Evolutionary conservation across 1,140 invertebrate species (phyloP).

Genomic region (Drosophila murphyi): DNA sequence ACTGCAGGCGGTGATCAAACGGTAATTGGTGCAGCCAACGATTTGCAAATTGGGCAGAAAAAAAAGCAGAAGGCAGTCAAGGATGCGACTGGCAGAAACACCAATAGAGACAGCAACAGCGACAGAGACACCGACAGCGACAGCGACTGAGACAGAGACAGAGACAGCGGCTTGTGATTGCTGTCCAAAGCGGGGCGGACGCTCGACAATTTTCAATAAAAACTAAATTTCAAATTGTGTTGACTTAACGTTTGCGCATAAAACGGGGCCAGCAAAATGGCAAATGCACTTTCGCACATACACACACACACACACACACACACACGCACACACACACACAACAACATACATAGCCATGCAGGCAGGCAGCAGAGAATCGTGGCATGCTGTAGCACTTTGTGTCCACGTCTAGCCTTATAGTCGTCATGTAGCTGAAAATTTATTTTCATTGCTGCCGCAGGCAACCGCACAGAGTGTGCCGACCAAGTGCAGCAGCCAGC

Average conservation of each 20-base stretch:
- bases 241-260: slow-evolving; percentile 80
- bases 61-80: slow-evolving; percentile 53
- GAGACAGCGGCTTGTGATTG: slow-evolving; percentile 13
- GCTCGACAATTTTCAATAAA: slow-evolving; percentile 75
- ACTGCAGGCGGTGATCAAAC: slow-evolving; percentile 59
- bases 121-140: slow-evolving; percentile 2
- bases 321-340: slow-evolving; percentile 48
- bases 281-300: slow-evolving; percentile 73
- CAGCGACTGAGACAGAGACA: not conserved
- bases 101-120: not conserved
- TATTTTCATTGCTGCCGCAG: slow-evolving; percentile 82
- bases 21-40: slow-evolving; percentile 78
- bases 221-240: slow-evolving; percentile 81
- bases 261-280: slow-evolving; percentile 68
- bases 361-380: slow-evolving; percentile 30
- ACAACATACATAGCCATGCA: too few relatives aligned
- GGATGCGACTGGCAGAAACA: slow-evolving; percentile 30
- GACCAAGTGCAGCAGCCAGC: slow-evolving; percentile 7
- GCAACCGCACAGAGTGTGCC: slow-evolving; percentile 45
- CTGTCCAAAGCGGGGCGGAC: slow-evolving; percentile 24
- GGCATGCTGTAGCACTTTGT: slow-evolving; percentile 72
- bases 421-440: slow-evolving; percentile 79
- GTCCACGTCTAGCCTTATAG: slow-evolving; percentile 77
- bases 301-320: slow-evolving; percentile 52
- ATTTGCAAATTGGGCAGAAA: slow-evolving; percentile 70